These are phyloP conservation scores for Sapayoa aenigma DNA, from an alignment of 2,113 vertebrate species.

Conservation along the genomic window DNA sequence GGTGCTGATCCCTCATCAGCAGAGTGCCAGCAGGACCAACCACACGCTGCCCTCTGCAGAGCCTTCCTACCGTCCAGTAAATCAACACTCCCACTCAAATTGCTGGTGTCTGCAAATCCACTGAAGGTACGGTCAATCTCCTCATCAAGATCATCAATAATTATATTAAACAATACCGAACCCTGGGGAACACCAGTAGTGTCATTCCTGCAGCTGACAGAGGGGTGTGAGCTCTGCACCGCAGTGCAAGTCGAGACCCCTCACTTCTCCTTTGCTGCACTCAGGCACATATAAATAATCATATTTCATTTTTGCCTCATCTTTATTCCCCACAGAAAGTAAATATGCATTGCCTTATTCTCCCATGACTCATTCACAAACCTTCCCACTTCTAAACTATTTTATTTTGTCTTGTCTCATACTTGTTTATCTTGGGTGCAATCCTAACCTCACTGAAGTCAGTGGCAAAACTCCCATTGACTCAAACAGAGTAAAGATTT, in stretches of 20 bases:
- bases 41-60: neutral
- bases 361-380: conserved; percentile 45
- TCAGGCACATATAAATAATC: neutral
- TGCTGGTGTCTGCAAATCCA: neutral
- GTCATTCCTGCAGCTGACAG: neutral
- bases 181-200: rapidly evolving
- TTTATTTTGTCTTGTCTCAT: conserved; percentile 61
- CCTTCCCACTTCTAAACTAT: conserved; percentile 24
- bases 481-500: conserved; percentile 23
- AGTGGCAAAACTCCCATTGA: conserved; percentile 40
- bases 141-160: neutral
- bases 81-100: neutral
- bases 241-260: rapidly evolving
- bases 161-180: neutral
- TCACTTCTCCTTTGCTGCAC: neutral
- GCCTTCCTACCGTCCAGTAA: neutral
- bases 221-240: rapidly evolving
- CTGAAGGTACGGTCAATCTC: neutral
- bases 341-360: neutral
- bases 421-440: conserved; percentile 50
- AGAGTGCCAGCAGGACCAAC: neutral
- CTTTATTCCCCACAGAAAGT: neutral
- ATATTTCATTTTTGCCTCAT: neutral
- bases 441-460: conserved; percentile 47
- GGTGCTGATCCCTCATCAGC: neutral